Evolutionary conservation across 1,140 invertebrate species (phyloP), one percentile per base, ranked within the genome.

Genomic region (Lethocerus indicus): DNA sequence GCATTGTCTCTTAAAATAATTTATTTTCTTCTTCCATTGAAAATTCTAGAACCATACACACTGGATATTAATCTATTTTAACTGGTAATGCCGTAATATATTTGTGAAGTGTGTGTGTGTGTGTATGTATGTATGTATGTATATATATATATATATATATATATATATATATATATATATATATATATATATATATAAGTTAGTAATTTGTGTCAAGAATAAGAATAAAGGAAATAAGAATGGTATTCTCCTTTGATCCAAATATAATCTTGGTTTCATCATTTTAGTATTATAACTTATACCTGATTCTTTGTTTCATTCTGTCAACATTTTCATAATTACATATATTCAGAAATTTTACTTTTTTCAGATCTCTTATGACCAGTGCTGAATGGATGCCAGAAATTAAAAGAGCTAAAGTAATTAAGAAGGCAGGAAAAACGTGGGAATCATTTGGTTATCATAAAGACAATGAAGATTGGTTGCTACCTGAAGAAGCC

Each of bases 401-500:
- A 26, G 58, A 68, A n/a, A 56, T 71, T 28, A 69, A 66, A 47
- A 65, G 69, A 49, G 77, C 74, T 18, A 65, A 66, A 59, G 72
- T 79, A 1, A 72, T 61, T 2, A 71, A 74, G 54, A 68, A 68
- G 54, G 65, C 64, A 47, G 75, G 75, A 23, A 64, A 71, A 18
- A 63, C 70, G 40, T 77, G 74, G 73, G 61, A 68, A 41, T 71
- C 62, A 55, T 67, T 75, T 58, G 75, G 76, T 13, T 62, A 67
- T 47, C 65, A 67, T 56, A 56, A 65, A 16, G 66, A 68, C 46
- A 64, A 64, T 48, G 60, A 61, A 29, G 57, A 73, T 12, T 73
- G 68, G 58, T 61, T 79, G 2, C 63, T 65, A 25, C 73, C 75
- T 16, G 76, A 79, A 61, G 76, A 78, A 66, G 67, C 73, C 26